These are phyloP conservation scores for Acanthopleura granulata DNA, from an alignment of 2,888 invertebrate species.

Conservation along the genomic window DNA sequence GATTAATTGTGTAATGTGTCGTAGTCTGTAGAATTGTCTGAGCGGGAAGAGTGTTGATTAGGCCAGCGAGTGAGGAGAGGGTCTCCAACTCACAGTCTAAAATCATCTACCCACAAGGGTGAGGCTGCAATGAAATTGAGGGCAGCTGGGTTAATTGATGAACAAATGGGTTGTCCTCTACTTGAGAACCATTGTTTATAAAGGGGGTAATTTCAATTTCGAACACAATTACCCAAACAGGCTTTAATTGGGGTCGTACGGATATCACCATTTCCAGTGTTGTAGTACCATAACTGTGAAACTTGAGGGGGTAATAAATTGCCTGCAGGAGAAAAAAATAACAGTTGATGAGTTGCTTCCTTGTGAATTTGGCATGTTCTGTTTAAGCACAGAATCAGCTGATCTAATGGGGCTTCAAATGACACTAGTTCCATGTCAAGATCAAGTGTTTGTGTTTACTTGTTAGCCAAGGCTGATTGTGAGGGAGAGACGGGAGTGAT, in stretches of 20 bases:
- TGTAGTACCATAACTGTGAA: slow-evolving; percentile 3
- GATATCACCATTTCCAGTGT: background rate
- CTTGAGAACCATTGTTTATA: slow-evolving; percentile 13
- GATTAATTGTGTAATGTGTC: slow-evolving; percentile 18
- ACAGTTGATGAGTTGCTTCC: too few relatives aligned
- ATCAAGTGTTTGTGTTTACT: slow-evolving; percentile 7
- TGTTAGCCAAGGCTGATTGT: background rate
- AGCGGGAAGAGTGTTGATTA: background rate
- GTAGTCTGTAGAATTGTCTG: background rate
- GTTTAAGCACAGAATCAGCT: background rate
- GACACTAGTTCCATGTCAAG: background rate
- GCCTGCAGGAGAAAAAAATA: too few relatives aligned
- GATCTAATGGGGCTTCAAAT: slow-evolving; percentile 8
- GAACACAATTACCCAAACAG: slow-evolving; percentile 8
- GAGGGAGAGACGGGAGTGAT: background rate
- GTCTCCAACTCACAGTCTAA: background rate
- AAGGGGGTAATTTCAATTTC: slow-evolving; percentile 18
- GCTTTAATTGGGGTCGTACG: slow-evolving; percentile 9
- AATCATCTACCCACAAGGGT: too few relatives aligned
- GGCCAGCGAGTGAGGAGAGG: background rate
- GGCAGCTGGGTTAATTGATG: slow-evolving; percentile 15
- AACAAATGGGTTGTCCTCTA: slow-evolving; percentile 1
- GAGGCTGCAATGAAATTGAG: background rate
- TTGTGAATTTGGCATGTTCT: too few relatives aligned
- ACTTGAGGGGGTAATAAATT: background rate